phyloP scores from a whole-genome alignment of 37 sponge, comb jelly and placozoan genomes.

The Amphimedon queenslandica region DNA sequence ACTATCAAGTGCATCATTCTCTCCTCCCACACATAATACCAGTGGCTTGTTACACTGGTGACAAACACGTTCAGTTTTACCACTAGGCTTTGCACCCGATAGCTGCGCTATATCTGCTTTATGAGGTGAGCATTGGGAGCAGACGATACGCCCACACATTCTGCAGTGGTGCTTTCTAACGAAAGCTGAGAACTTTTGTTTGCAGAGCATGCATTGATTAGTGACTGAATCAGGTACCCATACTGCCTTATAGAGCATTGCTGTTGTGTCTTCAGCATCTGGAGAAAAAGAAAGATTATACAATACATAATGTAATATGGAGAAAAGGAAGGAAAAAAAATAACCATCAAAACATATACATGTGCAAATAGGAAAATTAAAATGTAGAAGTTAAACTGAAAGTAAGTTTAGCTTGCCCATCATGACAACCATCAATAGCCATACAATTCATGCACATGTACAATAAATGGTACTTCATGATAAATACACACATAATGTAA shows the following conservation, averaged over 20 bases:
- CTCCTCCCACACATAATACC: too few relatives aligned
- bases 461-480: too few relatives aligned
- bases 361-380: too few relatives aligned
- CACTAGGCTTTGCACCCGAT: not conserved
- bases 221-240: conserved; percentile 73
- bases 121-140: conserved; percentile 72
- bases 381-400: too few relatives aligned
- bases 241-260: conserved; percentile 42
- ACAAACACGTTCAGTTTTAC: conserved; percentile 66
- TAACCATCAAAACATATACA: not conserved
- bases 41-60: conserved; percentile 44
- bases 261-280: conserved; percentile 1
- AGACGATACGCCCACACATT: conserved; percentile 78
- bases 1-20: too few relatives aligned
- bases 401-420: too few relatives aligned
- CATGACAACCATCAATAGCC: too few relatives aligned
- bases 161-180: conserved; percentile 82
- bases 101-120: conserved; percentile 24
- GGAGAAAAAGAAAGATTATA: not conserved
- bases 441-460: too few relatives aligned
- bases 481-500: too few relatives aligned
- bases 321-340: not conserved
- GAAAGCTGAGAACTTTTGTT: conserved; percentile 63
- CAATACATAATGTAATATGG: not conserved
- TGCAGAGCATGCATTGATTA: conserved; percentile 72